phyloP scores from a whole-genome alignment of 2,113 vertebrate species.

The Epinephelus cyanopodus region DNA sequence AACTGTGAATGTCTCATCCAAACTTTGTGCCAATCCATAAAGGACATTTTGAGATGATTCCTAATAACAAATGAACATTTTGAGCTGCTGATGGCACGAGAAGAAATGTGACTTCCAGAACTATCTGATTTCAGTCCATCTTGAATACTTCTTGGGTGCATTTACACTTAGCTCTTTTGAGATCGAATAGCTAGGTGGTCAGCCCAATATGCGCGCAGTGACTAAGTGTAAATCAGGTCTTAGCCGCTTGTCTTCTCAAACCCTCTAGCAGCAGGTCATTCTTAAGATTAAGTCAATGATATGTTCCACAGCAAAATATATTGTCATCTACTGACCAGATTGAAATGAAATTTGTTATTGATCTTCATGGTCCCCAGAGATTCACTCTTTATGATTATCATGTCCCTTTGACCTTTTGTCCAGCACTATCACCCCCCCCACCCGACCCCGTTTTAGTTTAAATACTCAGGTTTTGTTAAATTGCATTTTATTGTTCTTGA shows the following conservation, averaged over 20 bases:
- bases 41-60: neutral
- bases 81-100: too few relatives aligned
- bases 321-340: conserved; percentile 15
- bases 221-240: neutral
- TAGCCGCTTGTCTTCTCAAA: neutral
- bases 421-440: neutral
- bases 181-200: neutral
- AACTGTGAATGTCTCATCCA: neutral
- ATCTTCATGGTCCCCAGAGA: conserved; percentile 12
- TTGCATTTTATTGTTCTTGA: too few relatives aligned
- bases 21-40: neutral
- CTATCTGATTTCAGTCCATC: neutral
- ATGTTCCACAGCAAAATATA: conserved; percentile 6
- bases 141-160: neutral
- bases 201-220: neutral
- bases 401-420: conserved; percentile 19
- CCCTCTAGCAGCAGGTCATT: neutral
- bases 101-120: neutral
- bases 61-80: too few relatives aligned
- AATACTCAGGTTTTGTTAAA: too few relatives aligned
- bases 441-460: too few relatives aligned
- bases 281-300: neutral
- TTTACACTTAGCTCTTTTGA: too few relatives aligned
- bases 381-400: conserved; percentile 15
- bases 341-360: conserved; percentile 20